Conservation (phyloP, 2,113 vertebrate genomes). For the Mus pahari region DNA sequence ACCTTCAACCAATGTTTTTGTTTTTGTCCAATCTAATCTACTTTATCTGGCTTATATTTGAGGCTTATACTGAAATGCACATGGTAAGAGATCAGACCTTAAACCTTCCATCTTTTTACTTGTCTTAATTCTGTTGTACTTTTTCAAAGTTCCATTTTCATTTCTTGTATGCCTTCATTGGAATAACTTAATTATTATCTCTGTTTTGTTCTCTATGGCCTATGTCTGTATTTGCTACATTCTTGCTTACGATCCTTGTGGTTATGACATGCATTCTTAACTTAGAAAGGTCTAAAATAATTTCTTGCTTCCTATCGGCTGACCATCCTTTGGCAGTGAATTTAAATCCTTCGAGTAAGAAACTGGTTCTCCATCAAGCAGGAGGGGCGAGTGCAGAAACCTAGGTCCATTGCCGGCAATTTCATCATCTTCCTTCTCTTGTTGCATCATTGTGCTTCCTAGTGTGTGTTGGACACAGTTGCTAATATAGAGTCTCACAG, state of each 20-base stretch:
- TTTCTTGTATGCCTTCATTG: not conserved
- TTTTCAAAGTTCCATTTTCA: not conserved
- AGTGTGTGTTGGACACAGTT: not conserved
- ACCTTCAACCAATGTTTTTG: not conserved
- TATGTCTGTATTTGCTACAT: not conserved
- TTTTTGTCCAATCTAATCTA: not conserved
- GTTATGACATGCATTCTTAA: not conserved
- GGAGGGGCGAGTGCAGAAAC: not conserved
- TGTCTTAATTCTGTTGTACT: not conserved
- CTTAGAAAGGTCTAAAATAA: slow-evolving; percentile 2
- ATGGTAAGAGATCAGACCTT: not conserved
- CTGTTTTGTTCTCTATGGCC: not conserved
- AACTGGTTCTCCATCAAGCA: not conserved
- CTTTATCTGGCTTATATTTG: not conserved
- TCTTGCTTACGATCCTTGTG: not conserved
- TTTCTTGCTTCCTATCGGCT: not conserved
- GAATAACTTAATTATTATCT: not conserved
- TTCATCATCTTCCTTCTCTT: not conserved
- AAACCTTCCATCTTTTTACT: not conserved
- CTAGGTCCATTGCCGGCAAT: not conserved
- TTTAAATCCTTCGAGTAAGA: not conserved
- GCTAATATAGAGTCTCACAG: not conserved
- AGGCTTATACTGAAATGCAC: not conserved
- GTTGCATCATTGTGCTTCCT: not conserved
- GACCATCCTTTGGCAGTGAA: not conserved